Percentiles rank a stretch among this genome's conserved stretches.
These are phyloP conservation scores for Gryon sp. DNA, from an alignment of 1,140 invertebrate genomes.

Conservation along the genomic window DNA sequence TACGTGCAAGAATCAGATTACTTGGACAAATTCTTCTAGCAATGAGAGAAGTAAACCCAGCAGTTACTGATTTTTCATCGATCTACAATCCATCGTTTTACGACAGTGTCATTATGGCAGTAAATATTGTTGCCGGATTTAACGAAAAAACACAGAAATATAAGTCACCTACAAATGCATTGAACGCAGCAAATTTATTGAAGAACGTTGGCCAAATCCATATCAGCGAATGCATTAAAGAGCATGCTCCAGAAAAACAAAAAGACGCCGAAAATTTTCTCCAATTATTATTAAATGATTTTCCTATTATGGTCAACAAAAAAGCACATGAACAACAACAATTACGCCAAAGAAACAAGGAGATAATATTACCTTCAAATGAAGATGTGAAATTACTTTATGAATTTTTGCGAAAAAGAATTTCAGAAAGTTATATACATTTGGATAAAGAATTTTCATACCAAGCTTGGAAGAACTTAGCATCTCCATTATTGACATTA, in stretches of 20 bases:
- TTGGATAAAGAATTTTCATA: constrained; percentile 5
- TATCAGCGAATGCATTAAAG: constrained; percentile 4
- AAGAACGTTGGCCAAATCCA: neutral
- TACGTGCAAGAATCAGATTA: neutral
- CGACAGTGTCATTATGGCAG: neutral
- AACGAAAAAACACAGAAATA: neutral
- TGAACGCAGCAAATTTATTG: neutral
- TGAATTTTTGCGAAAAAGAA: too few species aligned
- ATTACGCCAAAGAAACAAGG: constrained; percentile 5
- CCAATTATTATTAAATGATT: constrained; percentile 20
- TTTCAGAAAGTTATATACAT: too few species aligned
- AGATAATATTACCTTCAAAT: constrained; percentile 4
- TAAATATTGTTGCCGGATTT: neutral
- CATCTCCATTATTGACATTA: constrained; percentile 3
- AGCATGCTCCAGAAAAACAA: neutral
- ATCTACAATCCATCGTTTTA: constrained; percentile 1
- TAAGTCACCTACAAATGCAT: neutral
- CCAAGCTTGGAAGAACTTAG: constrained; percentile 6
- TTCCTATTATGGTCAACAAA: constrained; percentile 7
- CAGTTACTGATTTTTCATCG: constrained; percentile 2
- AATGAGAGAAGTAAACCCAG: neutral
- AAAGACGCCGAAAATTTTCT: constrained; percentile 17
- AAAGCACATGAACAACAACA: constrained; percentile 19
- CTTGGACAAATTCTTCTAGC: neutral
- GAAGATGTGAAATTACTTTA: constrained; percentile 22